phyloP scores from a whole-genome alignment of 2,113 vertebrate species.

The Salvelinus namaycush region DNA sequence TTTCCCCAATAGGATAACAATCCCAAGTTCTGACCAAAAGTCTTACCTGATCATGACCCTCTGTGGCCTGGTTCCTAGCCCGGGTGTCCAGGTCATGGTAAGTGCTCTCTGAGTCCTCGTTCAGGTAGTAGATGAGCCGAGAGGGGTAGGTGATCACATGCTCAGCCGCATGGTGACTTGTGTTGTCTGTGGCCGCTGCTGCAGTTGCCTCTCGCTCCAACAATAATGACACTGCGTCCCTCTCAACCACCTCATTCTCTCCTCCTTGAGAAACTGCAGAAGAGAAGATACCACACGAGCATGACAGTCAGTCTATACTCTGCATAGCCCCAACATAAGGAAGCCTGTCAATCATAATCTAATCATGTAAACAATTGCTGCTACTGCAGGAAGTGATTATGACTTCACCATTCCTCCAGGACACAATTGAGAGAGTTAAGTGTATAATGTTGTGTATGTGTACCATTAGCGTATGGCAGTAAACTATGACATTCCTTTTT shows the following conservation, averaged over 20 bases:
- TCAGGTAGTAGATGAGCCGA: constrained; percentile 93
- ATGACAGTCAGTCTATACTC: constrained; percentile 36
- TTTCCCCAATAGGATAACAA: neutral
- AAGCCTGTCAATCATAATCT: constrained; percentile 19
- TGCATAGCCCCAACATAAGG: neutral
- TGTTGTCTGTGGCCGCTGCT: constrained; percentile 77
- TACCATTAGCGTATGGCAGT: neutral
- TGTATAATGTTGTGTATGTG: neutral
- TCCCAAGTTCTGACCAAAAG: neutral
- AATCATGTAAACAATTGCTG: neutral
- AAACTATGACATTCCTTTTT: neutral
- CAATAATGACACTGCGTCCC: constrained; percentile 67
- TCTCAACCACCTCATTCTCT: constrained; percentile 68
- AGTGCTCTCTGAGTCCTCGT: constrained; percentile 91
- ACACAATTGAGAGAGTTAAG: neutral
- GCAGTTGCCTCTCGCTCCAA: constrained; percentile 76
- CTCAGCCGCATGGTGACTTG: constrained; percentile 75
- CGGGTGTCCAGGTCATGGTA: constrained; percentile 92
- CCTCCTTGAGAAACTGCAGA: constrained; percentile 64
- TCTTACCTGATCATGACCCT: constrained; percentile 80
- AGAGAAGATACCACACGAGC: constrained; percentile 35
- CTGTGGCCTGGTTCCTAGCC: constrained; percentile 83
- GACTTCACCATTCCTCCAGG: neutral
- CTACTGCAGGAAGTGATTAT: constrained; percentile 4
- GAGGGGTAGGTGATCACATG: constrained; percentile 90